Base-by-base conservation (phyloP, 1,140 invertebrate species). In the Oppia nitens region DNA sequence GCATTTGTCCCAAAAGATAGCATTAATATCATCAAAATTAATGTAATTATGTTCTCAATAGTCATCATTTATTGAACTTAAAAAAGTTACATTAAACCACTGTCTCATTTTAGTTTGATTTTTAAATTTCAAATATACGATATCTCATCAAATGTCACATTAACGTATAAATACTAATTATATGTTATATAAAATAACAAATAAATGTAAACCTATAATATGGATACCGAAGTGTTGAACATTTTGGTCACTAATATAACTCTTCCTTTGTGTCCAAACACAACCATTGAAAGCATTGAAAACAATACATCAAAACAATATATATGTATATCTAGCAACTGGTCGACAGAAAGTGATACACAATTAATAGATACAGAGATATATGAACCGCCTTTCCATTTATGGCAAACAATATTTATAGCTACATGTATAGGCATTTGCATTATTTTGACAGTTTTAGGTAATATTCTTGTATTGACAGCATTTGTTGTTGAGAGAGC, bases 401-500 rank as follows among this genome's bases (percentile, higher is more conserved):
- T 88, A n/a, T 92, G 90, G 87, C 79, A 89, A 71, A 87, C 88
- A 2, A 80, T 91, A 40, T 76, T 93, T 62, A 90, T 97, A 60
- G 92, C 90, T n/a, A 77, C 93, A 45, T 82, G 85, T 65, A 75
- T 96, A 50, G 83, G 82, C 1, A 72, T 91, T 50, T 90, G 90
- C 66, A 94, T 93, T 63, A 78, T 95, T 21, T 75, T 96, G 47
- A 97, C 93, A 0, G 83, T 96, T 17, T 82, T 84, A 60, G 96
- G 96, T 40, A 99, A 99, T 71, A 85, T 98, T 50, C 79, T 98
- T 17, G 96, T 99, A 28, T 78, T 99, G 24, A 71, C 97, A 32
- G 89, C 93, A 24, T 99, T 98, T 74, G 85, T 95, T 56, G 85
- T 98, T 25, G 96, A 99, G 71, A 78, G 94, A 58, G 86, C 86